Conservation (phyloP, 2,797 vertebrate species). For the Ctenosaura bakeri region DNA sequence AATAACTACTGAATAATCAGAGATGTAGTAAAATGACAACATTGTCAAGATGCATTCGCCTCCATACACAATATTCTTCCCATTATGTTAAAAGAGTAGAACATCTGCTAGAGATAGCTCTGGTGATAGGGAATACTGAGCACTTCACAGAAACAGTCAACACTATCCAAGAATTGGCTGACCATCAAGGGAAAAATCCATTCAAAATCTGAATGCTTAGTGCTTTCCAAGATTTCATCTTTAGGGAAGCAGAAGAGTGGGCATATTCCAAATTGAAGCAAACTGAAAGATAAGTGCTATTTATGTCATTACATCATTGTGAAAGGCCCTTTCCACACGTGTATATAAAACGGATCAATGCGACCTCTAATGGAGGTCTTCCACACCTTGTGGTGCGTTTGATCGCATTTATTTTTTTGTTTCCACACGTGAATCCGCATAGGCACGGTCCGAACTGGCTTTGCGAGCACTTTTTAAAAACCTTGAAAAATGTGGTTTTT, state of each 20-base stretch:
- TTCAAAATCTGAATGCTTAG: not conserved
- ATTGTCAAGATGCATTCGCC: not conserved
- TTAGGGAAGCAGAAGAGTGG: not conserved
- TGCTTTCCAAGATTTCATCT: not conserved
- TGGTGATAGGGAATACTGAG: not conserved
- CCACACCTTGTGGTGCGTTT: too few relatives aligned
- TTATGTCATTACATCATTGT: not conserved
- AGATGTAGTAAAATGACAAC: not conserved
- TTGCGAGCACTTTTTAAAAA: too few relatives aligned
- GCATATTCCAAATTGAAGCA: not conserved
- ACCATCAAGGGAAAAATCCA: not conserved
- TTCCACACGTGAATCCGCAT: too few relatives aligned
- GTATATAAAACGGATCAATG: too few relatives aligned
- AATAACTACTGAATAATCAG: not conserved
- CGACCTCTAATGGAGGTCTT: too few relatives aligned
- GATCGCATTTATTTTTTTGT: too few relatives aligned
- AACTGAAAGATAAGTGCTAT: not conserved
- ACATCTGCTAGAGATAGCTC: not conserved
- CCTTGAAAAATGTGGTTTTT: too few relatives aligned
- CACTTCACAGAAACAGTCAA: not conserved
- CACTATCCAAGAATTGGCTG: not conserved
- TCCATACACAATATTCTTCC: conserved; percentile 10
- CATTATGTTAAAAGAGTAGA: not conserved
- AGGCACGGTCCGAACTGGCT: too few relatives aligned
- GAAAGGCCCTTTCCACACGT: too few relatives aligned